Conservation (phyloP, 2,113 vertebrate species). For the Tauraco erythrolophus region DNA sequence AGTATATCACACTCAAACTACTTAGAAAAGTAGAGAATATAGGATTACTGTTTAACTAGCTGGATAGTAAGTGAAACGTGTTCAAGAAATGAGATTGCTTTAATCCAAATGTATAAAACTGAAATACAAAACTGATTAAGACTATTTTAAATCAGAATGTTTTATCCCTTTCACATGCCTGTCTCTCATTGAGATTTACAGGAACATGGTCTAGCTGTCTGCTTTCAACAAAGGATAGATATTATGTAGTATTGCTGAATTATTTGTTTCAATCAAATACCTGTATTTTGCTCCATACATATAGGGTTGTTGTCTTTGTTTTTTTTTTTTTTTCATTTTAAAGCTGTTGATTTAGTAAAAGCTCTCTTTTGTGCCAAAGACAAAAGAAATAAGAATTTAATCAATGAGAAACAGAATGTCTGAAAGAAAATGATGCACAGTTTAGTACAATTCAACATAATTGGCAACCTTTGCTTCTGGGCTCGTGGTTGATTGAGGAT, state of each 20-base stretch:
- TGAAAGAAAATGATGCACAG: neutral
- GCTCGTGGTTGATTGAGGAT: neutral
- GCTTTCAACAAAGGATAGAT: neutral
- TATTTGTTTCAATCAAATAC: neutral
- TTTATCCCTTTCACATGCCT: neutral
- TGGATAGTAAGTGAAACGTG: neutral
- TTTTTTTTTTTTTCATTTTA: neutral
- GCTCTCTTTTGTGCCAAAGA: neutral
- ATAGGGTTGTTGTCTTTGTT: accelerated
- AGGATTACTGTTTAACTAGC: neutral
- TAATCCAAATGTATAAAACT: neutral
- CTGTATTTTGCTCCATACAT: neutral
- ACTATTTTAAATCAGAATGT: neutral
- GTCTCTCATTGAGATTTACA: neutral
- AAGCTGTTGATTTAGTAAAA: neutral
- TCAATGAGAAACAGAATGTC: neutral
- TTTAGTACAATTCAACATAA: neutral
- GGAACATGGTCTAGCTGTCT: neutral
- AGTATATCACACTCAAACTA: neutral
- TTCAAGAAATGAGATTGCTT: neutral
- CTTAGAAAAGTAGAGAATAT: neutral
- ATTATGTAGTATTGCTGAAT: neutral
- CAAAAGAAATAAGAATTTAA: neutral
- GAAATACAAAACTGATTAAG: neutral
- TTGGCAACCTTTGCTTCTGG: neutral